phyloP scores from a whole-genome alignment of 2,113 vertebrate genomes.

The Gadus macrocephalus region DNA sequence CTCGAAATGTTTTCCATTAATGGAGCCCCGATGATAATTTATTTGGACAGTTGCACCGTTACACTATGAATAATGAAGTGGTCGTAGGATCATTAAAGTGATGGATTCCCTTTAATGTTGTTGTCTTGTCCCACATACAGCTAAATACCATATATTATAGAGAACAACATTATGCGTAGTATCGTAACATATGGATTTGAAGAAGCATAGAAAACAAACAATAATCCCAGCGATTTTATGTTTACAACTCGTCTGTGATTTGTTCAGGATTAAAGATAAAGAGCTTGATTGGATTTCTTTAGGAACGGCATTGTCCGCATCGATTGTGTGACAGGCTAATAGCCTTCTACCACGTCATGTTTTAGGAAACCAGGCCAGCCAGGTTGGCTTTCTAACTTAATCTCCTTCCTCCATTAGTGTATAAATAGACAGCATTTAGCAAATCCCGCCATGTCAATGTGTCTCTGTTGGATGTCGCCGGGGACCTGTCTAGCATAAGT shows the following conservation, averaged over 20 bases:
- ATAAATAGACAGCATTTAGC: no score
- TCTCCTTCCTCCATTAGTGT: no score
- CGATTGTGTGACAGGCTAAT: no score
- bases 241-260: background rate
- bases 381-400: no score
- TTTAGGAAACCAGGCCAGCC: no score
- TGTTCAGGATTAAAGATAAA: slow-evolving; percentile 7
- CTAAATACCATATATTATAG: slow-evolving; percentile 10
- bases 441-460: no score
- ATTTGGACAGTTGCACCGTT: slow-evolving; percentile 56
- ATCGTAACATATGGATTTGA: background rate
- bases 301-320: background rate
- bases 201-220: background rate
- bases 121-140: slow-evolving; percentile 22
- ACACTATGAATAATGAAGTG: slow-evolving; percentile 59
- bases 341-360: no score
- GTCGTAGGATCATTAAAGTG: slow-evolving; percentile 57
- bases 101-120: slow-evolving; percentile 52
- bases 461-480: no score
- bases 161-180: no score
- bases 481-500: no score
- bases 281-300: slow-evolving; percentile 3
- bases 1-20: slow-evolving; percentile 55
- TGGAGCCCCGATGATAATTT: slow-evolving; percentile 60
- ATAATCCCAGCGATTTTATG: slow-evolving; percentile 12